These are phyloP conservation scores for Cryptoblepharus egeriae DNA, from an alignment of 2,797 vertebrate genomes.

Conservation along the genomic window DNA sequence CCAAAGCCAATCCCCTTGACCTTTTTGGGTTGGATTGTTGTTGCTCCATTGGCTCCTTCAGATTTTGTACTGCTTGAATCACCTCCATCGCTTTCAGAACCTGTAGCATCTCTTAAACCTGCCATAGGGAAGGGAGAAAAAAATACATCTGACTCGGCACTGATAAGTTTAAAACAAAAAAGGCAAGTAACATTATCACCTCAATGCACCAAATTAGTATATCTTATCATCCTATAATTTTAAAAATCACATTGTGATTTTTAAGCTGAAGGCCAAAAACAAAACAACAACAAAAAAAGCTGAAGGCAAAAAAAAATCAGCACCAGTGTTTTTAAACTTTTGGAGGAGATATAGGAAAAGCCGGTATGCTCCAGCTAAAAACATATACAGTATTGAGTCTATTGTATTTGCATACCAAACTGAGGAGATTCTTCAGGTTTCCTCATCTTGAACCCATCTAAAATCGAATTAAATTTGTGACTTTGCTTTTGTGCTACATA, in stretches of 20 bases:
- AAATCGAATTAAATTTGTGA: background rate
- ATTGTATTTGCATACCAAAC: background rate
- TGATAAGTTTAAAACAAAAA: slow-evolving; percentile 14
- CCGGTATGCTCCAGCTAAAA: background rate
- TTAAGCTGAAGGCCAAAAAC: background rate
- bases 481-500: no score
- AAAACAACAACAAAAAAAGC: no score
- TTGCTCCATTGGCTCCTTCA: slow-evolving; percentile 86
- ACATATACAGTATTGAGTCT: background rate
- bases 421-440: background rate
- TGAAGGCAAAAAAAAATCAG: background rate
- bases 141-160: slow-evolving; percentile 19
- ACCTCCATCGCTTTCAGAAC: slow-evolving; percentile 93
- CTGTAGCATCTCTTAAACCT: slow-evolving; percentile 90
- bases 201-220: slow-evolving; percentile 8
- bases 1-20: slow-evolving; percentile 95
- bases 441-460: background rate
- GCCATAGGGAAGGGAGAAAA: slow-evolving; percentile 56
- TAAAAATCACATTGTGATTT: background rate
- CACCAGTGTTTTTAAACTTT: background rate
- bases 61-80: slow-evolving; percentile 89
- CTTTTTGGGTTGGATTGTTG: slow-evolving; percentile 95
- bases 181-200: slow-evolving; percentile 15
- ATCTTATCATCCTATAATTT: background rate
- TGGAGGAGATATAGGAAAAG: background rate